phyloP scores from a whole-genome alignment of 2,888 invertebrate genomes.

The Spisula subtruncata region DNA sequence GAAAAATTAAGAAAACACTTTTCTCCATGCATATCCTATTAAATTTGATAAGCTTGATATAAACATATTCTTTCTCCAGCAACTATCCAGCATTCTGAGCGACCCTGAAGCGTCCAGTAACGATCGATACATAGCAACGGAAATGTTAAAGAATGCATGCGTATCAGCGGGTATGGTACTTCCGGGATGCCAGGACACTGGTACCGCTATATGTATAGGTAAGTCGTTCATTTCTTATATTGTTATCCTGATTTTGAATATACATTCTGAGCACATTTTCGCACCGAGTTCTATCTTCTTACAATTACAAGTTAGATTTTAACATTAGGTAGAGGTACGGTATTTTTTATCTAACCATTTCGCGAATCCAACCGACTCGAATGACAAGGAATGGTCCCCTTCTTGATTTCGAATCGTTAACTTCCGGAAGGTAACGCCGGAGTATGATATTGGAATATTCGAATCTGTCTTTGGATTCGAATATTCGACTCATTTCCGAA shows the following conservation, averaged over 20 bases:
- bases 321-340: no score
- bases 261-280: no score
- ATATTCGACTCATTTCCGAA: no score
- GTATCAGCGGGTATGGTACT: slow-evolving; percentile 87
- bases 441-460: no score
- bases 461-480: no score
- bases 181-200: slow-evolving; percentile 88
- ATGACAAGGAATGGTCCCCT: neutral
- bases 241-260: neutral
- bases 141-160: slow-evolving; percentile 88
- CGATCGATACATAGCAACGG: slow-evolving; percentile 87
- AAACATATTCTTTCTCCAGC: slow-evolving; percentile 74
- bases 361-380: neutral
- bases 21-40: no score
- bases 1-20: no score
- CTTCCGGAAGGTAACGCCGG: no score
- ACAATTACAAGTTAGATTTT: no score
- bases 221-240: slow-evolving; percentile 19
- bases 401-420: no score
- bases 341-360: neutral
- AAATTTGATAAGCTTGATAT: no score
- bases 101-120: slow-evolving; percentile 87
- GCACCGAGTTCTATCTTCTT: no score
- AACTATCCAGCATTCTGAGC: slow-evolving; percentile 86
- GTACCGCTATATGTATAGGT: slow-evolving; percentile 88